Base-by-base conservation (phyloP, 2,797 vertebrate genomes). In the Acanthiza pusilla region DNA sequence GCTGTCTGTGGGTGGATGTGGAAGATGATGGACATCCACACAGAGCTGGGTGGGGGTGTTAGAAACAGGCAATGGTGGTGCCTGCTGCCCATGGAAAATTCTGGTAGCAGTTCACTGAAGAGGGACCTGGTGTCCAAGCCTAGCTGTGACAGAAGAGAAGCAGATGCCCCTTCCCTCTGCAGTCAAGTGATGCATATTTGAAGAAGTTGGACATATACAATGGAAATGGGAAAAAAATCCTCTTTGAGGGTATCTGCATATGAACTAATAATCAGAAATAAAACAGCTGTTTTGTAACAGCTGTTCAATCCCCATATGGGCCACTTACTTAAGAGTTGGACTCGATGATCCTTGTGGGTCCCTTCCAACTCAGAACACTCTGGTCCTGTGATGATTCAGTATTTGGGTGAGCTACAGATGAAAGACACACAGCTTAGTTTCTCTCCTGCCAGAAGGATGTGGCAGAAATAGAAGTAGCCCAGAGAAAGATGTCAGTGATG, bases 1-100 rank as follows among this genome's bases (percentile, higher is more conserved):
- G 61, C n/a, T 47, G 13, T 14, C 14, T 27, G 40, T 19, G 11
- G 8, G 9, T 3, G 6, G 18, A 9, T 10, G 4, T 8, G 11
- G 65, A 42, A 29, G 54, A 16, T 21, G 8, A 47, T 2, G 10
- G 66, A 47, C 1, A 14, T 1, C 6, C 32, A 14, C 1, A 4
- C 0, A 4, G 0, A 23, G 43, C 0, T 20, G 63, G 27, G 20
- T 2, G n/a, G 25, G 57, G 26, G 6, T 38, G 65, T 23, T 60
- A 65, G 8, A 70, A 45, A 58, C 0, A 0, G 54, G 60, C 79
- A 6, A 7, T 2, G 5, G 2, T 8, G 23, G 57, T 51, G n/a
- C 5, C 51, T 32, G 4, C 36, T 57, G 12, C 23, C 47, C 18
- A 10, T 9, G 38, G 72, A 38, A 48, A 34, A 38, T 22, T 30